Evolutionary conservation across 2,888 invertebrate species (phyloP).

Genomic region (Brenthis daphne): DNA sequence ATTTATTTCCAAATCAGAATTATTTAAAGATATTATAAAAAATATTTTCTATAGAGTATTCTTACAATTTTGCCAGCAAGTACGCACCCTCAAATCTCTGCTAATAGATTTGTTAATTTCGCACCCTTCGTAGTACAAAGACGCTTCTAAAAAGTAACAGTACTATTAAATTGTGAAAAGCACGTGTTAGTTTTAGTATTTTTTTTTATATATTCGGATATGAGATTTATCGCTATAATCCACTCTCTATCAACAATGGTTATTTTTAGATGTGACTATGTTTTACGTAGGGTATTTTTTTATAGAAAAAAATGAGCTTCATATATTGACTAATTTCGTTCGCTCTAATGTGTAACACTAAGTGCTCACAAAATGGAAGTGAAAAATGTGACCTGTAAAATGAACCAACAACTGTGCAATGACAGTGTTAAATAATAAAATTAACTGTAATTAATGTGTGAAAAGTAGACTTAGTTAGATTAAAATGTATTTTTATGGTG

Average conservation of each 20-base stretch:
- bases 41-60: not conserved
- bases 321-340: constrained; percentile 48
- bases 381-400: constrained; percentile 41
- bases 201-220: not conserved
- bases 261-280: constrained; percentile 5
- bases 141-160: not conserved
- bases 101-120: not conserved
- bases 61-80: not conserved
- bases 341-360: constrained; percentile 47
- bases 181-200: not conserved
- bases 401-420: constrained; percentile 46
- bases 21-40: not conserved
- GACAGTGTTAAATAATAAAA: constrained; percentile 49
- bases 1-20: not conserved
- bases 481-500: constrained; percentile 50
- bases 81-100: not conserved
- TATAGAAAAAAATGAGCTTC: constrained; percentile 43
- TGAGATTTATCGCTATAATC: not conserved
- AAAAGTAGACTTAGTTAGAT: constrained; percentile 56
- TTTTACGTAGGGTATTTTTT: constrained; percentile 5
- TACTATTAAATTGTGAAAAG: not conserved
- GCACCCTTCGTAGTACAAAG: constrained; percentile 4
- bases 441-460: constrained; percentile 53
- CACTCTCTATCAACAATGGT: not conserved
- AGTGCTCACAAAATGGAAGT: constrained; percentile 35